A percentile compares a stretch with the other conserved stretches of the same genome.
These are phyloP conservation scores for Sinocyclocheilus anshuiensis DNA, from an alignment of 2,113 vertebrate genomes.

Conservation along the genomic window DNA sequence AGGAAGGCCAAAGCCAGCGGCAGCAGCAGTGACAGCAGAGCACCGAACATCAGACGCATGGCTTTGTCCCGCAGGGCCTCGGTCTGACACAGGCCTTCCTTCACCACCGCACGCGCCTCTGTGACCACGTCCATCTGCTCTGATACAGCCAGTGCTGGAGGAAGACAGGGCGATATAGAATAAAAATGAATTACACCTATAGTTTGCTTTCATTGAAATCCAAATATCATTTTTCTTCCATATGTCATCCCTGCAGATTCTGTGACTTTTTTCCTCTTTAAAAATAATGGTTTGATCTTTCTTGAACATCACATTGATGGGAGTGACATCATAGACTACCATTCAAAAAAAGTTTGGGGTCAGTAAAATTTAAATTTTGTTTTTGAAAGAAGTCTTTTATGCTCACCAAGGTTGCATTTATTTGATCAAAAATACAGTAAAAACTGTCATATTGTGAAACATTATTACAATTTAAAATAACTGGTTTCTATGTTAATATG, in stretches of 20 bases:
- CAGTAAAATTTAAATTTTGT: too few relatives aligned
- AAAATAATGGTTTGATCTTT: not conserved
- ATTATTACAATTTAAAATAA: too few relatives aligned
- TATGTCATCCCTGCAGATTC: not conserved
- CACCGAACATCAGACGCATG: slow-evolving; percentile 69
- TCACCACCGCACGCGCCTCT: slow-evolving; percentile 70
- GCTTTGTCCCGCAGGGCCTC: slow-evolving; percentile 63
- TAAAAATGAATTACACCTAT: not conserved
- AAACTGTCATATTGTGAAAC: too few relatives aligned
- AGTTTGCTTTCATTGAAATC: not conserved
- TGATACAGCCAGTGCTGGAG: slow-evolving; percentile 56
- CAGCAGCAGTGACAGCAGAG: slow-evolving; percentile 71
- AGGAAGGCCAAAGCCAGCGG: slow-evolving; percentile 56
- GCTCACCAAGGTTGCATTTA: too few relatives aligned
- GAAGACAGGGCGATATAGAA: not conserved
- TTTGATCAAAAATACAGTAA: too few relatives aligned
- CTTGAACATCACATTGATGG: too few relatives aligned
- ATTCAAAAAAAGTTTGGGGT: not conserved
- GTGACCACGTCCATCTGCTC: slow-evolving; percentile 62
- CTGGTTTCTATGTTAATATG: not conserved
- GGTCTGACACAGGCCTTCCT: slow-evolving; percentile 70
- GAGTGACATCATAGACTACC: not conserved
- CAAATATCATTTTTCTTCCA: not conserved
- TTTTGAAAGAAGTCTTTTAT: not conserved
- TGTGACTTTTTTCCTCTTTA: too few relatives aligned